Evolutionary conservation across 2,888 invertebrate species (phyloP).

Genomic region (Spodoptera littoralis): DNA sequence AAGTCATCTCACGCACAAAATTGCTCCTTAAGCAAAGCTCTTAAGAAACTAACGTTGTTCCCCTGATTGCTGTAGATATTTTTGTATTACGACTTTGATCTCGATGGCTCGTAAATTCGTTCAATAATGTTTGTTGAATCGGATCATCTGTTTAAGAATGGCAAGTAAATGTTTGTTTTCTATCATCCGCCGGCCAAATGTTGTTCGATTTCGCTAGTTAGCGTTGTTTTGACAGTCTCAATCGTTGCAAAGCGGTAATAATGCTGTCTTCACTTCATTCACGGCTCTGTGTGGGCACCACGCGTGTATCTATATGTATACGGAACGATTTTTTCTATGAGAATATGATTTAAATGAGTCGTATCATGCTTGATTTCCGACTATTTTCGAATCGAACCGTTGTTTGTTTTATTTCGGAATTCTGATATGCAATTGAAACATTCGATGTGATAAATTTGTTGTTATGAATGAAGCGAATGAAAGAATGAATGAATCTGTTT

Average conservation of each 20-base stretch:
- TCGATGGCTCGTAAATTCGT: conserved; percentile 80
- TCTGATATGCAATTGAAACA: conserved; percentile 52
- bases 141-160: conserved; percentile 81
- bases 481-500: conserved; percentile 58
- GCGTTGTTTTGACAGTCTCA: conserved; percentile 86
- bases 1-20: conserved; percentile 67
- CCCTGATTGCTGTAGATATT: conserved; percentile 70
- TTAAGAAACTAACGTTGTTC: conserved; percentile 61
- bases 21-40: conserved; percentile 65
- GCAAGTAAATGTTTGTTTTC: conserved; percentile 86
- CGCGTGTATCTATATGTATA: conserved; percentile 55
- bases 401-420: conserved; percentile 58
- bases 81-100: conserved; percentile 80
- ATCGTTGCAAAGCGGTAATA: conserved; percentile 78
- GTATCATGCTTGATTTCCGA: conserved; percentile 52
- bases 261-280: conserved; percentile 80
- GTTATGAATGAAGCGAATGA: conserved; percentile 54
- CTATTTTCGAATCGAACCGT: conserved; percentile 42
- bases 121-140: conserved; percentile 83
- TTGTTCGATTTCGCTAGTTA: conserved; percentile 84
- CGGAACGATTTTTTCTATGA: conserved; percentile 57
- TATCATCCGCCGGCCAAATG: conserved; percentile 85
- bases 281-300: conserved; percentile 64
- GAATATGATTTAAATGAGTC: conserved; percentile 57
- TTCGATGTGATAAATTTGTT: conserved; percentile 54